Evolutionary conservation across 1,140 invertebrate species (phyloP), one percentile per base, ranked within the genome.

Genomic region (Pseudobourletiella spinata): DNA sequence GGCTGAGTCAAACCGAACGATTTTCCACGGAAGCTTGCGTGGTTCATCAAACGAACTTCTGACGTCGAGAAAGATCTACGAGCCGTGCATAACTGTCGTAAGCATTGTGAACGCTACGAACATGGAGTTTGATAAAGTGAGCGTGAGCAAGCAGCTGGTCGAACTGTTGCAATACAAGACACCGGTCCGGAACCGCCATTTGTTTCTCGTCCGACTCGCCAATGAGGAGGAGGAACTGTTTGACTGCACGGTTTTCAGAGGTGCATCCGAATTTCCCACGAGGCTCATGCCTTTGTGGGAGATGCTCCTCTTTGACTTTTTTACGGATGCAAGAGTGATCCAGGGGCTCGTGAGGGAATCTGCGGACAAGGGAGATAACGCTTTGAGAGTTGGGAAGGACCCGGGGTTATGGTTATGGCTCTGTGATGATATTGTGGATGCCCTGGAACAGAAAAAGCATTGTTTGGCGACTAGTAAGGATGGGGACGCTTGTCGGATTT

Each of bases 251-350:
- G 43, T 57, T 32, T 52, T 32, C 25, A 29, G 50, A 30, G 28
- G 57, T 15, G 20, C 57, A 16, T 20, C 52, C 1, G 50, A 57
- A 28, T 66, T 63, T 28, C 65, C 65, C 6, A 39, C 22, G 4
- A 11, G 65, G 28, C 18, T 57, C 6, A 61, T 67, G 1, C 50
- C 60, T 1, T 11, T 60, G 3, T 67, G 65, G 65, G 65, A 67
- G 25, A 57, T 60, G 43, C 32, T 61, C 46, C 44, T 67, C 0
- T 67, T 67, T 30, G 65, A 67, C 18, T 63, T 63, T 42, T 67
- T 67, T 18, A 24, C 51, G 0, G 35, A 58, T 1, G 61, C 58
- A 3, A 29, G 42, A 51, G 59, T 64, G 2, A 64, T 67, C 42
- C 65, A 67, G 35, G 61, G 58, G 15, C 2, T 1, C 0, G 2